Evolutionary conservation across 1,140 invertebrate genomes (phyloP), one percentile per base, ranked within the genome.

Genomic region (Dendroctonus ponderosae): DNA sequence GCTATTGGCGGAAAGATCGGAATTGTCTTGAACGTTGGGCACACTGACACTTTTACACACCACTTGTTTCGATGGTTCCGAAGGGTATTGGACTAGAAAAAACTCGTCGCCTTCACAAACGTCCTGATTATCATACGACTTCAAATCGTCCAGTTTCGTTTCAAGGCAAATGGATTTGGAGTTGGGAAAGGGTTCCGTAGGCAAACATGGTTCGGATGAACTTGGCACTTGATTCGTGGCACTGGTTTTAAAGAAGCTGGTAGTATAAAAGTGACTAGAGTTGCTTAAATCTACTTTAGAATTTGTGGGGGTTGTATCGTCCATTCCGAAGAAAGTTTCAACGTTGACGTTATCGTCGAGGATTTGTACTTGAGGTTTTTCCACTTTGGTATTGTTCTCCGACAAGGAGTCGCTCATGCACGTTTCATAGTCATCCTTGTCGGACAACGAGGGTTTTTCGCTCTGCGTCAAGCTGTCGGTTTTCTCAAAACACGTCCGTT

Each of bases 321-420:
- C 72, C 12, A 46, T 46, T 5, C 12, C 12, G 12, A 12, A 46
- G 44, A 46, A 46, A 46, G 2, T 0, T 38, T 50, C 53, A 41
- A 40, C 14, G 15, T 63, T n/a, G 9, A 63, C 43, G 7, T 41
- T 4, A 6, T 51, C 40, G 5, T 49, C 38, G 7, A 43, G 5
- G 58, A 57, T 49, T 38, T 59, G 42, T 15, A 59, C 57, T 38
- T 4, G 11, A 12, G n/a, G 9, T 44, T 42, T 41, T 69, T 72
- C 40, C 11, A 65, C 26, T 65, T 65, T 65, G 5, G 53, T 57
- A 57, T 68, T 65, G n/a, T 77, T 75, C 26, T 77, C 76, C 2
- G 76, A 77, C 11, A 76, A 72, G 2, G 75, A 75, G 37, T 77
- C 78, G 48, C 78, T 76, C 46, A 76, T 56, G 53, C 77, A 79